phyloP scores from a whole-genome alignment of 30 jellyfish, hydroid and myxozoan genomes.

The Catostylus mosaicus region DNA sequence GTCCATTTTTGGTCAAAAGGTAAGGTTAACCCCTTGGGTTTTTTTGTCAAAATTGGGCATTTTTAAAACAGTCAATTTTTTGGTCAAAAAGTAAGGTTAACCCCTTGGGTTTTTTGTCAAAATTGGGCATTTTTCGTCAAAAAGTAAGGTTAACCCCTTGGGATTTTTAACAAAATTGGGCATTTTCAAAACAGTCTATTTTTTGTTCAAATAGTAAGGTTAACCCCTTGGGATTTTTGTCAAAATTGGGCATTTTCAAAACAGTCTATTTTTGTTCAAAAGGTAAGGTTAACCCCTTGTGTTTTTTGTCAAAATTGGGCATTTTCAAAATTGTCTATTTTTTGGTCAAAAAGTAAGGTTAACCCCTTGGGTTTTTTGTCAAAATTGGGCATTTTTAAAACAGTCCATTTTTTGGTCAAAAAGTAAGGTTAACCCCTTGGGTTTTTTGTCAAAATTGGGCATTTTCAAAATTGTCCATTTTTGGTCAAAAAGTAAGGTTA shows the following conservation, averaged over 20 bases:
- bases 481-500: not conserved
- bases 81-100: not conserved
- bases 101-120: not conserved
- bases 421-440: not conserved
- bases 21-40: not conserved
- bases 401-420: not conserved
- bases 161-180: not conserved
- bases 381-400: not conserved
- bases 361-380: not conserved
- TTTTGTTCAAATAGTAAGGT: not conserved
- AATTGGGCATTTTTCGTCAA: not conserved
- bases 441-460: not conserved
- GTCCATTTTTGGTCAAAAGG: constrained; percentile 1
- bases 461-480: not conserved
- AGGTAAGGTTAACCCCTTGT: not conserved
- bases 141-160: not conserved
- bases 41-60: not conserved
- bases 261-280: not conserved
- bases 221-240: not conserved
- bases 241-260: not conserved
- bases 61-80: not conserved
- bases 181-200: no score
- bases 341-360: not conserved
- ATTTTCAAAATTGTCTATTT: not conserved
- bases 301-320: not conserved